These are phyloP conservation scores for Cyprinodon diabolis DNA, from an alignment of 2,797 vertebrate species.

Conservation along the genomic window DNA sequence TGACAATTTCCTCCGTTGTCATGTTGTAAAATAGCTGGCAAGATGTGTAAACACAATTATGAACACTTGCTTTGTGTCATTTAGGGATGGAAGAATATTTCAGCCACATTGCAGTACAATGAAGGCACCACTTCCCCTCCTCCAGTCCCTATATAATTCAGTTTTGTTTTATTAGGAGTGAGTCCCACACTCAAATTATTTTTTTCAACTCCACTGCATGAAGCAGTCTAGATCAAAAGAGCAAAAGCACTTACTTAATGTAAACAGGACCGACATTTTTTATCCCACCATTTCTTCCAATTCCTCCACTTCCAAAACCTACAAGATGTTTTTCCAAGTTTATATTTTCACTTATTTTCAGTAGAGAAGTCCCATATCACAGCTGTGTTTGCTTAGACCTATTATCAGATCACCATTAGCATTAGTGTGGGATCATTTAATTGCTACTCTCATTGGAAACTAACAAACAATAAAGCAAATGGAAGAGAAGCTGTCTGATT, in stretches of 20 bases:
- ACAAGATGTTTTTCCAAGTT: constrained; percentile 15
- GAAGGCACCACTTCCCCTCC: constrained; percentile 16
- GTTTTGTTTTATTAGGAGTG: constrained; percentile 51
- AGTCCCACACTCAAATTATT: constrained; percentile 33
- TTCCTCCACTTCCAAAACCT: constrained; percentile 29
- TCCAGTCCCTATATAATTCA: constrained; percentile 14
- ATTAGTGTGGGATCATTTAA: constrained; percentile 41
- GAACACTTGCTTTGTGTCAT: constrained; percentile 13
- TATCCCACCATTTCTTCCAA: constrained; percentile 22
- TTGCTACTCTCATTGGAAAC: constrained; percentile 58
- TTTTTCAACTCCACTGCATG: constrained; percentile 28
- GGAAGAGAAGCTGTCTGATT: not conserved
- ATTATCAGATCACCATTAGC: constrained; percentile 41
- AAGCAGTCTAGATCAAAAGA: constrained; percentile 34
- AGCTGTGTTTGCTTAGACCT: constrained; percentile 39
- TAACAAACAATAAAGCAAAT: constrained; percentile 49
- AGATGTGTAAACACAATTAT: constrained; percentile 25
- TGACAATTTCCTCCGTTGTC: constrained; percentile 20
- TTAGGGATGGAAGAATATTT: constrained; percentile 9
- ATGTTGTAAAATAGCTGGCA: constrained; percentile 10
- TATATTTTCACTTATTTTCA: constrained; percentile 44
- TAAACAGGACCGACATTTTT: constrained; percentile 40
- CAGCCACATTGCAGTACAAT: constrained; percentile 21
- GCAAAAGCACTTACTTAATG: constrained; percentile 30
- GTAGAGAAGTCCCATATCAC: constrained; percentile 38